A percentile compares a stretch with the other conserved stretches of the same genome.
phyloP scores from a whole-genome alignment of 2,888 invertebrate species.

The Stenurella melanura region DNA sequence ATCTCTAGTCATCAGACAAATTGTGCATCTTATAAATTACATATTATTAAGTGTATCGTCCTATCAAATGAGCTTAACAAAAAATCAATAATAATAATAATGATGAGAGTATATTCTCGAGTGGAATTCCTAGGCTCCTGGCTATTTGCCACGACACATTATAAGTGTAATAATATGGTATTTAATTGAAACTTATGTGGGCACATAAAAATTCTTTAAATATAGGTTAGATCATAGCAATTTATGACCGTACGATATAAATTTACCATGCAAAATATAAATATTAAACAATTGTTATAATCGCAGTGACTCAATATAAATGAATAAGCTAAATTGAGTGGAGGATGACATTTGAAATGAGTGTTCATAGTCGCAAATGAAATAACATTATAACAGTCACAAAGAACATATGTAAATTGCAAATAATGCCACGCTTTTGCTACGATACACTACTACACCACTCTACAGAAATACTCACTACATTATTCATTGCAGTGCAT shows the following conservation, averaged over 20 bases:
- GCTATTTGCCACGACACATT: conserved; percentile 22
- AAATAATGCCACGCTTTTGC: conserved; percentile 43
- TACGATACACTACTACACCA: conserved; percentile 22
- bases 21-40: conserved; percentile 8
- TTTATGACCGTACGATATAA: conserved; percentile 39
- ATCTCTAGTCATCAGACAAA: conserved; percentile 6
- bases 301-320: conserved; percentile 56
- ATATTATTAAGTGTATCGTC: conserved; percentile 17
- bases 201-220: conserved; percentile 42
- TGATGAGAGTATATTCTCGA: neutral
- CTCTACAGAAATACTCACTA: conserved; percentile 41
- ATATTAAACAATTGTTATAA: conserved; percentile 55
- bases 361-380: conserved; percentile 48
- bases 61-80: neutral
- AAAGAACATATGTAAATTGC: conserved; percentile 49
- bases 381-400: conserved; percentile 45
- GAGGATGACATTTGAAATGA: conserved; percentile 55
- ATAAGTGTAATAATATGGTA: conserved; percentile 17
- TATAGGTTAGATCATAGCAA: conserved; percentile 48
- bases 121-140: neutral
- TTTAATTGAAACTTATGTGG: conserved; percentile 25
- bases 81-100: conserved; percentile 11
- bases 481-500: conserved; percentile 46
- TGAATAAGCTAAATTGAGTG: conserved; percentile 54
- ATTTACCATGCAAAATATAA: conserved; percentile 55